These are phyloP conservation scores for Gracilinanus agilis DNA, from an alignment of 2,113 vertebrate species.

Conservation along the genomic window DNA sequence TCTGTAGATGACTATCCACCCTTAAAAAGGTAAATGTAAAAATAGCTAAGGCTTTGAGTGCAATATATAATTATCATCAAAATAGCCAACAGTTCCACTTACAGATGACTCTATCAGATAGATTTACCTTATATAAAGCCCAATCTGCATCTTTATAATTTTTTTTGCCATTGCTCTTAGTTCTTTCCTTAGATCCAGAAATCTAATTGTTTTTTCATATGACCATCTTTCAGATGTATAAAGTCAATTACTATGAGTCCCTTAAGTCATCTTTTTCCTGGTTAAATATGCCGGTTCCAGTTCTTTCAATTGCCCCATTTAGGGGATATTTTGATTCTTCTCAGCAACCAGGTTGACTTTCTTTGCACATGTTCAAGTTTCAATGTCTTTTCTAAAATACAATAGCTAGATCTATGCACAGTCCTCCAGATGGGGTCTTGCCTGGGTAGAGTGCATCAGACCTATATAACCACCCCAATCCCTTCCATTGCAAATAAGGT, in stretches of 20 bases:
- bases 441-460: not conserved
- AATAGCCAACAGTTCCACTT: not conserved
- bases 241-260: not conserved
- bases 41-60: not conserved
- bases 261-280: not conserved
- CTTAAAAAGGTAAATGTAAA: not conserved
- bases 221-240: not conserved
- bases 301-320: not conserved
- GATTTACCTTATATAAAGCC: not conserved
- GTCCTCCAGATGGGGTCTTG: not conserved
- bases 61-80: not conserved
- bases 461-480: not conserved
- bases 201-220: not conserved
- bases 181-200: not conserved
- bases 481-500: not conserved
- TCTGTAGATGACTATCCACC: not conserved
- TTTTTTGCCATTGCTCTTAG: not conserved
- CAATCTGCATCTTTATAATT: not conserved
- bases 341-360: not conserved
- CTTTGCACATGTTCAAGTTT: not conserved
- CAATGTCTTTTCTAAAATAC: not conserved
- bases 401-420: not conserved
- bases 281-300: not conserved
- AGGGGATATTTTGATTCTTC: not conserved
- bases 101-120: not conserved